phyloP scores from a whole-genome alignment of 2,113 vertebrate genomes.

The Gnathonemus echidnorhynchus region DNA sequence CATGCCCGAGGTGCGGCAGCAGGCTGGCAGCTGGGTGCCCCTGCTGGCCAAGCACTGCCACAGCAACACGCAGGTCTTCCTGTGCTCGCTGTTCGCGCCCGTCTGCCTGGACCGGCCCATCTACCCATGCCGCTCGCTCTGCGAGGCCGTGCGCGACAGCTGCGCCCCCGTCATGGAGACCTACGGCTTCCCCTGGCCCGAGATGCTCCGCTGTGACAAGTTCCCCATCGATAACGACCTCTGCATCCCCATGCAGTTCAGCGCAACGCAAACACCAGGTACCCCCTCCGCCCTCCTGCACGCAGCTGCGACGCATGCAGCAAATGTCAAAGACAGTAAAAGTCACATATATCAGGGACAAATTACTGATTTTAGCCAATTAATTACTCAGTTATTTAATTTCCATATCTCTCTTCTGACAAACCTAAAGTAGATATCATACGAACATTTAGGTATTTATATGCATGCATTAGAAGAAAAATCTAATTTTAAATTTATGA shows the following conservation, averaged over 20 bases:
- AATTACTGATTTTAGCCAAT: not conserved
- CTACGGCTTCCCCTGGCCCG: constrained; percentile 96
- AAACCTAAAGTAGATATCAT: not conserved
- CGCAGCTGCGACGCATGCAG: not conserved
- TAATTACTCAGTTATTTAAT: not conserved
- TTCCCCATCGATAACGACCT: constrained; percentile 94
- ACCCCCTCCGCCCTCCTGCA: constrained; percentile 22
- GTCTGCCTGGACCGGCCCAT: constrained; percentile 85
- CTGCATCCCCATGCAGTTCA: constrained; percentile 88
- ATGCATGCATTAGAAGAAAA: not conserved
- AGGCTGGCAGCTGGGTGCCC: constrained; percentile 95
- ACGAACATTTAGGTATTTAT: not conserved
- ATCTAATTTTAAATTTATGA: not conserved
- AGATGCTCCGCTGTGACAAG: constrained; percentile 91
- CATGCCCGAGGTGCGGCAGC: constrained; percentile 91
- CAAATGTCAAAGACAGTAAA: not conserved
- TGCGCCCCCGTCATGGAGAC: constrained; percentile 96
- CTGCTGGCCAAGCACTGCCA: constrained; percentile 90
- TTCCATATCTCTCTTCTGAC: not conserved
- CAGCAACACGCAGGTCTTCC: constrained; percentile 88
- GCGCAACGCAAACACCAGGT: constrained; percentile 84
- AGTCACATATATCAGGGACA: not conserved
- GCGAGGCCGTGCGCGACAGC: constrained; percentile 86
- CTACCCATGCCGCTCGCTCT: constrained; percentile 84
- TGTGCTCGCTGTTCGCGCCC: constrained; percentile 88